Conservation (phyloP, 2,113 vertebrate genomes). For the Cyprinodon tularosa region DNA sequence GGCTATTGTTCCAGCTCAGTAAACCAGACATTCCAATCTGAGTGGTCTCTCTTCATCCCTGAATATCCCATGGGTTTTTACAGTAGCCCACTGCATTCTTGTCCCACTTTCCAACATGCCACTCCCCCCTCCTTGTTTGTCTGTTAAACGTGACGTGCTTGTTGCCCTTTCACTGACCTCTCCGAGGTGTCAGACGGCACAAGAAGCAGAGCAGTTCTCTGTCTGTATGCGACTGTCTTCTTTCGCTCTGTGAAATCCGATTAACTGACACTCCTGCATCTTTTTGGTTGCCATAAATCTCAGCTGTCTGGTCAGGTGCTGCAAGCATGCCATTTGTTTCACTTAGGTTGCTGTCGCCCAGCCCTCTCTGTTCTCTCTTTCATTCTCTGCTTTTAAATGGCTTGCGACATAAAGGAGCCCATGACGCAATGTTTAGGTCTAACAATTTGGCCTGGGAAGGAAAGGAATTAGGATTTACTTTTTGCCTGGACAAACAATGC, state of each 20-base stretch:
- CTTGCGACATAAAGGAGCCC: constrained; percentile 16
- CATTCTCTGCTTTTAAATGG: constrained; percentile 29
- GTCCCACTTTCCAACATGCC: constrained; percentile 63
- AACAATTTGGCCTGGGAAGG: constrained; percentile 39
- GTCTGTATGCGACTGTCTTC: constrained; percentile 63
- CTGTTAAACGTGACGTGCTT: constrained; percentile 54
- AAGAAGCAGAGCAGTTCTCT: constrained; percentile 23
- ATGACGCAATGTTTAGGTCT: constrained; percentile 44
- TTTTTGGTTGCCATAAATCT: constrained; percentile 48
- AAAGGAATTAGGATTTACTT: constrained; percentile 40
- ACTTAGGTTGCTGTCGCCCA: constrained; percentile 28
- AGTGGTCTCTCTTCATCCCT: constrained; percentile 64
- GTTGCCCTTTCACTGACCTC: constrained; percentile 39
- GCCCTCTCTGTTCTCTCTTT: constrained; percentile 12
- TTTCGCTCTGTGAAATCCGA: constrained; percentile 60
- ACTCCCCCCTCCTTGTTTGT: constrained; percentile 43
- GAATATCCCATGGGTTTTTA: constrained; percentile 58
- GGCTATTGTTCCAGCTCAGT: constrained; percentile 33
- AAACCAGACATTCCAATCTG: constrained; percentile 39
- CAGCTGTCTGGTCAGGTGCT: constrained; percentile 40
- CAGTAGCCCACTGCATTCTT: constrained; percentile 66
- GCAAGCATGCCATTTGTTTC: constrained; percentile 49
- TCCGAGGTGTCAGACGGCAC: constrained; percentile 43
- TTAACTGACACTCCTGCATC: constrained; percentile 55
- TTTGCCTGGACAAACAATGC: constrained; percentile 61